Conservation (phyloP, 2,888 invertebrate genomes). For the Yponomeuta plumbellus region DNA sequence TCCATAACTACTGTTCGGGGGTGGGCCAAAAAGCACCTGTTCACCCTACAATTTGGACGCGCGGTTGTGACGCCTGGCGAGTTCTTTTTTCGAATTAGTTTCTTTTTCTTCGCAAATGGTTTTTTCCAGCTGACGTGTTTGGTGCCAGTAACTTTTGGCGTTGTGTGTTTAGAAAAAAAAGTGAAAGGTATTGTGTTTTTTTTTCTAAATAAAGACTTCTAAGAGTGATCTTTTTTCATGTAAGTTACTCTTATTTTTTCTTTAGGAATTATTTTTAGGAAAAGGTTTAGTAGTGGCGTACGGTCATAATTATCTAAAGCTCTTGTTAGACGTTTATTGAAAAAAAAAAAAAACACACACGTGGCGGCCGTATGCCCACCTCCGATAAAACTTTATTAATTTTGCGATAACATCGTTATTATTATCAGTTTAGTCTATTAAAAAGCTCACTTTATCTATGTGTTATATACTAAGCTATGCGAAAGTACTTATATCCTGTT, state of each 20-base stretch:
- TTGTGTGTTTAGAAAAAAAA: neutral
- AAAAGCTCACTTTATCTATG: neutral
- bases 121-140: slow-evolving; percentile 3
- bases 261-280: neutral
- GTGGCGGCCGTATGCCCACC: neutral
- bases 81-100: slow-evolving; percentile 22
- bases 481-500: neutral
- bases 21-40: slow-evolving; percentile 34
- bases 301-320: neutral
- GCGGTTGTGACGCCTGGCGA: slow-evolving; percentile 29
- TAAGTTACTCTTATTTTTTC: too few species aligned
- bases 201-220: too few species aligned
- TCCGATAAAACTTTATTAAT: slow-evolving; percentile 15
- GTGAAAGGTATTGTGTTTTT: too few species aligned
- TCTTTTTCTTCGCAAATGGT: slow-evolving; percentile 14
- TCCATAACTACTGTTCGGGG: slow-evolving; percentile 40
- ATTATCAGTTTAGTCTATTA: slow-evolving; percentile 10
- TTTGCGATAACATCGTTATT: slow-evolving; percentile 12
- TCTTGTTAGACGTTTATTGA: neutral
- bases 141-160: slow-evolving; percentile 3
- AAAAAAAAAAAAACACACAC: neutral
- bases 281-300: neutral
- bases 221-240: too few species aligned
- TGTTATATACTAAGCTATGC: neutral
- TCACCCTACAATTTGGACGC: slow-evolving; percentile 24